Evolutionary conservation across 2,797 vertebrate genomes (phyloP), one percentile per base, ranked within the genome.

Genomic region (Pelobates cultripes): DNA sequence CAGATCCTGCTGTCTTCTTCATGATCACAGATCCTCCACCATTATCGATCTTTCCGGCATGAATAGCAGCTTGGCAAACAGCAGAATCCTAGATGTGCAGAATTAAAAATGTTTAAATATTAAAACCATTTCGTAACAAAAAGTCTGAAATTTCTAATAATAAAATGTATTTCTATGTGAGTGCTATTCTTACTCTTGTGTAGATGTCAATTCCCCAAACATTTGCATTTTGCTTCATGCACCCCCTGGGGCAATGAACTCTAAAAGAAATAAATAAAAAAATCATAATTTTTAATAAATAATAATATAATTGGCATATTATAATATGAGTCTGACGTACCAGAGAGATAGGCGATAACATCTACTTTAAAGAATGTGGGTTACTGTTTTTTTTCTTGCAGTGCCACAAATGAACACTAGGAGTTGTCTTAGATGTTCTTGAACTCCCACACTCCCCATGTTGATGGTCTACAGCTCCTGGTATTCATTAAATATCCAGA

Each of bases 61-160:
- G 70, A 10, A 55, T 57, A 17, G 28, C 78, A 67, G 78, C 70
- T 68, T 1, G 40, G 43, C 78, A 80, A 14, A 79, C 6, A 1
- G 43, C 15, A 7, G 77, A 79, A 0, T 63, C 14, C 77, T 79
- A 66, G 28, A 14, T 4, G 61, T 28, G 17, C 12, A 61, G 14
- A 28, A 1, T 28, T 51, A 57, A 57, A 68, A 68, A 17, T 17
- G 12, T 10, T 43, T 64, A 64, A 40, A 9, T 41, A 63, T 72
- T 5, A 43, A 42, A 28, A 28, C 1, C 28, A 28, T 28, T 64
- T 64, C 61, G 14, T 28, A 40, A 40, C n/a, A 64, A 17, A 17
- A 64, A 6, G n/a, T 4, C 1, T 7, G 61, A 7, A 17, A 64
- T 64, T 64, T 42, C 13, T 2, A 51, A 6, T 51, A 51, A 51